phyloP scores from a whole-genome alignment of 1,140 invertebrate species.

The Aphidius ervi region DNA sequence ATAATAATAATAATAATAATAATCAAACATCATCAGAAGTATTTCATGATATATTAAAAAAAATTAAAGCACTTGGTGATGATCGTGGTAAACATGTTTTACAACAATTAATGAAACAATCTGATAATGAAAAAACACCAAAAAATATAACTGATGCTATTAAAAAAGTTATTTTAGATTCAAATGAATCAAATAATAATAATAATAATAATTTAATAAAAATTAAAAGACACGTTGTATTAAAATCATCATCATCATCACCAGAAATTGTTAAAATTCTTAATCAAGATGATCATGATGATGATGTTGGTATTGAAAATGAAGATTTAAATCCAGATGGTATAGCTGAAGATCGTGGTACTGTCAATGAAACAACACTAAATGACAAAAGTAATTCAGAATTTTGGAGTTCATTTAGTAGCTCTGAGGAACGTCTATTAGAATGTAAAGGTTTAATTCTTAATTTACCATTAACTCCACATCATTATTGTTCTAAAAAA shows the following conservation, averaged over 20 bases:
- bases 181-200: constrained; percentile 24
- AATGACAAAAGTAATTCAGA: constrained; percentile 70
- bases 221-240: constrained; percentile 38
- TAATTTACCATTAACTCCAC: constrained; percentile 65
- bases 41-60: constrained; percentile 57
- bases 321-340: constrained; percentile 55
- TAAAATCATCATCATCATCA: constrained; percentile 39
- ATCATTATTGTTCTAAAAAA: constrained; percentile 53
- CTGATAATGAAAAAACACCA: constrained; percentile 29
- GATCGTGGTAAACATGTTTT: constrained; percentile 54
- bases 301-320: constrained; percentile 60
- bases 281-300: constrained; percentile 59
- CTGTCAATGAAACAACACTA: constrained; percentile 59
- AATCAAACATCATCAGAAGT: constrained; percentile 55
- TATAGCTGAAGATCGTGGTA: constrained; percentile 60
- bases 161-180: constrained; percentile 27
- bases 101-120: constrained; percentile 48
- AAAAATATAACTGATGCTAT: constrained; percentile 26
- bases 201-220: constrained; percentile 20
- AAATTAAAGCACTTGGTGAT: constrained; percentile 54
- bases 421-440: constrained; percentile 69
- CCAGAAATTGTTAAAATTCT: constrained; percentile 43
- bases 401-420: constrained; percentile 75
- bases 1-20: neutral
- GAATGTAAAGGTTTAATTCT: constrained; percentile 71